Evolutionary conservation across 2,888 invertebrate species (phyloP).

Genomic region (Dasysyrphus tricinctus): DNA sequence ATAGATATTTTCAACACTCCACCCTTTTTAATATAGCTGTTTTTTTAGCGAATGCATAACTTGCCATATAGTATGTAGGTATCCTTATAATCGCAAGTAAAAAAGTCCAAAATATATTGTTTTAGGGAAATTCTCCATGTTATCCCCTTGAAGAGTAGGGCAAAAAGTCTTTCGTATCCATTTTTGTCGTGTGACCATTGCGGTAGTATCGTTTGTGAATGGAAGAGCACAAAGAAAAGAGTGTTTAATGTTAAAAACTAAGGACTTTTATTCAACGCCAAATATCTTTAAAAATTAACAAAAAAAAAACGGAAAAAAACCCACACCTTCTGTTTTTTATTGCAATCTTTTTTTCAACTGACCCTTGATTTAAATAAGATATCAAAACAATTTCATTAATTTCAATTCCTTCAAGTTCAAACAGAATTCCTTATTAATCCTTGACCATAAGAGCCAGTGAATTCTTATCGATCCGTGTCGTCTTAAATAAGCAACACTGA

Average conservation of each 20-base stretch:
- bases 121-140: too few species aligned
- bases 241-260: neutral
- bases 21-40: too few species aligned
- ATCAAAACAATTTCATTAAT: conserved; percentile 34
- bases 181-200: too few species aligned
- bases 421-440: conserved; percentile 58
- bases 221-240: neutral
- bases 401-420: conserved; percentile 33
- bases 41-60: too few species aligned
- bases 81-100: too few species aligned
- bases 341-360: neutral
- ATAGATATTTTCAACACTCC: too few species aligned
- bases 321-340: neutral
- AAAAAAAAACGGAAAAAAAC: neutral
- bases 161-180: too few species aligned
- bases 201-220: neutral
- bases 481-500: conserved; percentile 49
- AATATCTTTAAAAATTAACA: neutral
- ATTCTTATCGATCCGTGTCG: conserved; percentile 40
- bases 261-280: too few species aligned
- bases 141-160: too few species aligned
- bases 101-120: too few species aligned
- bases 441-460: conserved; percentile 60
- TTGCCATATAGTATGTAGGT: too few species aligned
- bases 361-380: conserved; percentile 33